Conservation (phyloP, 2,888 invertebrate species). For the Troides helena region DNA sequence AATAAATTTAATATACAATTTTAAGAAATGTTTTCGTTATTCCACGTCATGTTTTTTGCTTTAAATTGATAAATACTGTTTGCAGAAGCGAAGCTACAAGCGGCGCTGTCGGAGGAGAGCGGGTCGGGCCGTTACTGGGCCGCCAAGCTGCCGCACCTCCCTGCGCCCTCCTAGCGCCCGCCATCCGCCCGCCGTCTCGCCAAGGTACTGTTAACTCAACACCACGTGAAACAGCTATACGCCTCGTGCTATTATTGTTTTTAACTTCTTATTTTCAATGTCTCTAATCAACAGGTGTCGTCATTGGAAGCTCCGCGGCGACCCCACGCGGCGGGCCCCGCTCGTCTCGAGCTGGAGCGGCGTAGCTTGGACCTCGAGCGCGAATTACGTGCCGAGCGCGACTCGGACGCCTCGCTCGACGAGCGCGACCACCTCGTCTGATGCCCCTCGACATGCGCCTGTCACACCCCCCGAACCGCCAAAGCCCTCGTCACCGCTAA, state of each 20-base stretch:
- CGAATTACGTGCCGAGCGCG: slow-evolving; percentile 67
- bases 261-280: too few species aligned
- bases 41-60: not conserved
- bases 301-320: slow-evolving; percentile 61
- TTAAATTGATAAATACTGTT: slow-evolving; percentile 13
- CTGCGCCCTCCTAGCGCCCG: slow-evolving; percentile 78
- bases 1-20: too few species aligned
- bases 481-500: slow-evolving; percentile 2
- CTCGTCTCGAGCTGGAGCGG: slow-evolving; percentile 70
- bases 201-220: slow-evolving; percentile 50
- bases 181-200: slow-evolving; percentile 70
- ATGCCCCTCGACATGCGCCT: slow-evolving; percentile 34
- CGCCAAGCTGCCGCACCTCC: slow-evolving; percentile 77
- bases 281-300: slow-evolving; percentile 55
- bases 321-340: slow-evolving; percentile 43
- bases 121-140: slow-evolving; percentile 59
- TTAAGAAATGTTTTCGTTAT: too few species aligned
- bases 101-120: slow-evolving; percentile 62
- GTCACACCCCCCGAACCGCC: slow-evolving; percentile 3
- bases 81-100: slow-evolving; percentile 74
- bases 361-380: slow-evolving; percentile 77
- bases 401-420: slow-evolving; percentile 72
- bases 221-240: too few species aligned
- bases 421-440: slow-evolving; percentile 73
- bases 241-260: too few species aligned